Evolutionary conservation across 2,888 invertebrate species (phyloP).

Genomic region (Pseudococcus viburni): DNA sequence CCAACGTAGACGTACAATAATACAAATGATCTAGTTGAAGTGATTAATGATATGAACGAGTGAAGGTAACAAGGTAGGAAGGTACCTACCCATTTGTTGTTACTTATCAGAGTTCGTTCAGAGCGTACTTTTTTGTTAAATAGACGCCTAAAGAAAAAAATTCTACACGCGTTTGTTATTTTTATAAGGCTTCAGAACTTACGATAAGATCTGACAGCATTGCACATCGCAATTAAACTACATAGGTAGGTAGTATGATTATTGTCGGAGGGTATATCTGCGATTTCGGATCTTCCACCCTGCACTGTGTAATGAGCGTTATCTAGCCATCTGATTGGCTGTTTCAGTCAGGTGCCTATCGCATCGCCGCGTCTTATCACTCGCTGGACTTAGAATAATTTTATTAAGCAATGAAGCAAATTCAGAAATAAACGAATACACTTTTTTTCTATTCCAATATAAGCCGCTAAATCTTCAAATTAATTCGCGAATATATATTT

Average conservation of each 20-base stretch:
- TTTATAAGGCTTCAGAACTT: constrained; percentile 1
- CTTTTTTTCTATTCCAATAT: too few species aligned
- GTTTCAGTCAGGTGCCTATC: too few species aligned
- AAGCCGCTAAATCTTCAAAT: too few species aligned
- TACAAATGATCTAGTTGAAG: constrained; percentile 13
- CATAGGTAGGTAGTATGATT: background rate
- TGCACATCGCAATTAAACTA: background rate
- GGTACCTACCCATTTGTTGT: background rate
- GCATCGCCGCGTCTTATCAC: too few species aligned
- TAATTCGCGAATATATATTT: too few species aligned
- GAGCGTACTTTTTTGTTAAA: background rate
- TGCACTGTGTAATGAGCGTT: too few species aligned
- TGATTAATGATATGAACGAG: constrained; percentile 38
- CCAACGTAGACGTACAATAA: background rate
- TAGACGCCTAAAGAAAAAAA: background rate
- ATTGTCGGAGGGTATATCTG: background rate
- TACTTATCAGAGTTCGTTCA: background rate
- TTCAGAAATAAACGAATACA: too few species aligned
- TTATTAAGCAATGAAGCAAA: too few species aligned
- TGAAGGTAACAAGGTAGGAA: background rate
- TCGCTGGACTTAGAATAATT: too few species aligned
- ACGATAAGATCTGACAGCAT: constrained; percentile 19
- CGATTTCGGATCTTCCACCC: too few species aligned
- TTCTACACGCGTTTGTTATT: background rate
- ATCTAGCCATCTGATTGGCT: too few species aligned